Conservation (phyloP, 2,888 invertebrate genomes). For the Drosophila melanocephala region DNA sequence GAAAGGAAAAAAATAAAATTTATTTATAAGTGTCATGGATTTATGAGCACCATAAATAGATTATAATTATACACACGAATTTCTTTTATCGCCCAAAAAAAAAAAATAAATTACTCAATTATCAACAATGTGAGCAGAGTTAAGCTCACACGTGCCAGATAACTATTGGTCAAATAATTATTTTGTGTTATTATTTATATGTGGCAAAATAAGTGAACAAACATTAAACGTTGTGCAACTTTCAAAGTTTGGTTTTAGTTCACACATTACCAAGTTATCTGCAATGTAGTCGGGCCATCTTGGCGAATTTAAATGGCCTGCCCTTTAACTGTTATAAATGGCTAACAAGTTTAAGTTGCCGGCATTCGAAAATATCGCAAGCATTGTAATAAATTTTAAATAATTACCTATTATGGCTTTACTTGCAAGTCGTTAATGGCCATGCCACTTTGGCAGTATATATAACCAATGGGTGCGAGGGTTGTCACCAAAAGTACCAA, state of each 20-base stretch:
- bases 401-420: constrained; percentile 84
- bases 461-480: constrained; percentile 21
- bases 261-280: constrained; percentile 16
- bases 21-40: constrained; percentile 3
- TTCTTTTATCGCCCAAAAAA: constrained; percentile 12
- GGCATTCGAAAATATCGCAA: constrained; percentile 27
- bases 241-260: constrained; percentile 15
- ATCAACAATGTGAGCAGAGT: constrained; percentile 11
- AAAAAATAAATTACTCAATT: constrained; percentile 1
- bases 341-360: constrained; percentile 22
- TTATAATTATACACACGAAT: constrained; percentile 34
- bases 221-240: neutral
- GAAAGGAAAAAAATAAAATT: neutral
- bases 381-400: constrained; percentile 84
- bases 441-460: constrained; percentile 4
- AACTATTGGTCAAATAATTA: neutral
- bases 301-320: constrained; percentile 29
- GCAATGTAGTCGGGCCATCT: neutral
- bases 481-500: neutral
- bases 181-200: neutral
- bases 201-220: neutral
- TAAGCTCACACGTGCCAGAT: constrained; percentile 27
- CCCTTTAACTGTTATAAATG: constrained; percentile 36
- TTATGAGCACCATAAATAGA: constrained; percentile 42
- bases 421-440: constrained; percentile 58